Conservation (phyloP, 2,797 vertebrate genomes). For the Triplophysa yarkandensis region DNA sequence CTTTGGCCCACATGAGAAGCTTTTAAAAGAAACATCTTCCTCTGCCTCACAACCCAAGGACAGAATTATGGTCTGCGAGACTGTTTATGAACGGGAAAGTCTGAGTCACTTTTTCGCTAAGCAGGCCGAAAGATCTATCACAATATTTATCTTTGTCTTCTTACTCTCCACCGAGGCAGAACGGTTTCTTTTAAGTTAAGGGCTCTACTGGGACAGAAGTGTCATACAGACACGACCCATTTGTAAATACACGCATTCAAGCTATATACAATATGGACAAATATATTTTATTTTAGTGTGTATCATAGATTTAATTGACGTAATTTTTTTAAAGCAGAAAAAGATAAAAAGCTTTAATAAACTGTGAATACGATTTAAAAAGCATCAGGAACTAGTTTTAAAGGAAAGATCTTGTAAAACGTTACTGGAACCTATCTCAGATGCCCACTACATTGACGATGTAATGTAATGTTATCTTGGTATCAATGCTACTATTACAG, state of each 20-base stretch:
- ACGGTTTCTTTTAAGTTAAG: too few species aligned
- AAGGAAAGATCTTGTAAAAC: constrained; percentile 70
- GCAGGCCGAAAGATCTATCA: constrained; percentile 46
- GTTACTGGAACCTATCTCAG: constrained; percentile 65
- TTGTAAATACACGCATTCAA: constrained; percentile 60
- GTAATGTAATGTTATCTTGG: constrained; percentile 43
- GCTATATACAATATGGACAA: constrained; percentile 65
- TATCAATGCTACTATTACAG: constrained; percentile 52
- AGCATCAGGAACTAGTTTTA: constrained; percentile 66
- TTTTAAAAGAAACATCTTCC: constrained; percentile 11
- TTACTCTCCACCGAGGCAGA: constrained; percentile 38
- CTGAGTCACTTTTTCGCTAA: constrained; percentile 52
- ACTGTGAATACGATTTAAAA: constrained; percentile 76
- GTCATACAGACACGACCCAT: constrained; percentile 55
- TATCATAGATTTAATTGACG: constrained; percentile 78
- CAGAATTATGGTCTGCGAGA: constrained; percentile 23
- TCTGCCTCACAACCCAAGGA: constrained; percentile 10
- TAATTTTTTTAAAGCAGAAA: constrained; percentile 71
- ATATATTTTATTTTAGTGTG: constrained; percentile 80
- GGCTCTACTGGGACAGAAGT: too few species aligned
- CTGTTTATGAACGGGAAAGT: constrained; percentile 55
- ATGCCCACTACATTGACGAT: constrained; percentile 55
- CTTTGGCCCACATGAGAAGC: constrained; percentile 28
- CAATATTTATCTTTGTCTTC: constrained; percentile 47
- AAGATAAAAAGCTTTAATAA: constrained; percentile 79